Percentiles rank a stretch among this genome's conserved stretches.
Conservation (phyloP, 2,797 vertebrate species). For the Acanthiza pusilla region DNA sequence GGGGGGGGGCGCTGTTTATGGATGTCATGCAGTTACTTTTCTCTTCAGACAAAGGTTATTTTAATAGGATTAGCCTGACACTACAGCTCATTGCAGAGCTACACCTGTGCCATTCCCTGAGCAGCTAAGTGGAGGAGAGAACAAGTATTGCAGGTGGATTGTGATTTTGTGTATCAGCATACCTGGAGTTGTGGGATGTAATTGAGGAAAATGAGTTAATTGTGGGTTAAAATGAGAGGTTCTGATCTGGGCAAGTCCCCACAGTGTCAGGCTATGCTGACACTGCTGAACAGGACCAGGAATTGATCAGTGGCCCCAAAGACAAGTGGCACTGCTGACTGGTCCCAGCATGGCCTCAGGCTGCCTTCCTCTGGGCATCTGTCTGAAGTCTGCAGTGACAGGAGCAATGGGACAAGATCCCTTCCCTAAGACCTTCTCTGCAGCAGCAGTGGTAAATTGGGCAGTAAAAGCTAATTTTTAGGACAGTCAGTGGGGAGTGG, state of each 20-base stretch:
- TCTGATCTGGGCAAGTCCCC: neutral
- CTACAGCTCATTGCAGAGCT: neutral
- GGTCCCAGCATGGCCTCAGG: neutral
- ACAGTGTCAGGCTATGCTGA: neutral
- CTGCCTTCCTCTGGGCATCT: neutral
- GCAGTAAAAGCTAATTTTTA: neutral
- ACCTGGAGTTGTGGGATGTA: neutral
- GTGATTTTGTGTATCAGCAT: neutral
- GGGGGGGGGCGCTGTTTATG: neutral
- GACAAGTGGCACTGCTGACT: neutral
- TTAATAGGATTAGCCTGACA: neutral
- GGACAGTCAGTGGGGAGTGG: neutral
- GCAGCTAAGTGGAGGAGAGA: neutral
- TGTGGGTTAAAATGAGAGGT: neutral
- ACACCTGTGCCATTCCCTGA: neutral
- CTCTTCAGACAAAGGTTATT: neutral
- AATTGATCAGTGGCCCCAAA: neutral
- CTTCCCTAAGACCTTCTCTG: rapidly evolving
- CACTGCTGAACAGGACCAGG: neutral
- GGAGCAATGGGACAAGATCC: neutral
- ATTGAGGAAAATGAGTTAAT: neutral
- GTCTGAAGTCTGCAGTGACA: neutral
- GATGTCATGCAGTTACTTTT: neutral
- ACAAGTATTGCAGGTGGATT: neutral
- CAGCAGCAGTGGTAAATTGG: neutral